Conservation (phyloP, 2,113 vertebrate genomes). For the Eulacestoma nigropectus region DNA sequence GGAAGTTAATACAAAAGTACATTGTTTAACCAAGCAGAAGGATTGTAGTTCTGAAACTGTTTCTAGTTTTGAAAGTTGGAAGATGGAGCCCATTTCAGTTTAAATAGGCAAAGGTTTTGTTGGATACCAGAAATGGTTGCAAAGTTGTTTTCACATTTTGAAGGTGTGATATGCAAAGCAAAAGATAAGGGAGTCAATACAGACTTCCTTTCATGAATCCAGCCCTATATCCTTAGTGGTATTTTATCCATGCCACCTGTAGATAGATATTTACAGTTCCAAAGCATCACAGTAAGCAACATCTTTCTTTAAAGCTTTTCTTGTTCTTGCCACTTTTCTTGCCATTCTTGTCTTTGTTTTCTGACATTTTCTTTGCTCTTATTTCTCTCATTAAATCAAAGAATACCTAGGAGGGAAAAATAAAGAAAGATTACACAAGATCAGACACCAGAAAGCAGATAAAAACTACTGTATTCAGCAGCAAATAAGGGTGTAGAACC, state of each 20-base stretch:
- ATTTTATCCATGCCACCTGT: conserved; percentile 14
- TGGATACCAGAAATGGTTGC: conserved; percentile 27
- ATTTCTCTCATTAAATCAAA: conserved; percentile 98
- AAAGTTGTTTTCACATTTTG: conserved; percentile 54
- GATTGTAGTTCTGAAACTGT: conserved; percentile 4
- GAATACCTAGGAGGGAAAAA: conserved; percentile 81
- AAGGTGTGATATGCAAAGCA: conserved; percentile 52
- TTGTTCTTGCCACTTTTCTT: conserved; percentile 93
- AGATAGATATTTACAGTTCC: conserved; percentile 34
- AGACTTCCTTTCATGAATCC: conserved; percentile 42
- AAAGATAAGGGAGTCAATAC: conserved; percentile 30
- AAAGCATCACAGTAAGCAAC: conserved; percentile 84
- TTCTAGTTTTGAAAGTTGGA: conserved; percentile 14
- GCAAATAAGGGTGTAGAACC: neutral
- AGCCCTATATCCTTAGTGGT: conserved; percentile 40
- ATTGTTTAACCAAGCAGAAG: conserved; percentile 7
- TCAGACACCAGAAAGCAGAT: neutral
- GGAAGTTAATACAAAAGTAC: neutral
- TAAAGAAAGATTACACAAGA: neutral
- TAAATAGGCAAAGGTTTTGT: conserved; percentile 26
- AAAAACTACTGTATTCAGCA: neutral
- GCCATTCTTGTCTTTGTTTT: conserved; percentile 94
- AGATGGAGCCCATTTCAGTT: neutral
- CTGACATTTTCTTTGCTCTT: conserved; percentile 92
- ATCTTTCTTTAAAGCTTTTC: conserved; percentile 91